These are phyloP conservation scores for Diarsia brunnea DNA, from an alignment of 2,888 invertebrate species.

Conservation along the genomic window DNA sequence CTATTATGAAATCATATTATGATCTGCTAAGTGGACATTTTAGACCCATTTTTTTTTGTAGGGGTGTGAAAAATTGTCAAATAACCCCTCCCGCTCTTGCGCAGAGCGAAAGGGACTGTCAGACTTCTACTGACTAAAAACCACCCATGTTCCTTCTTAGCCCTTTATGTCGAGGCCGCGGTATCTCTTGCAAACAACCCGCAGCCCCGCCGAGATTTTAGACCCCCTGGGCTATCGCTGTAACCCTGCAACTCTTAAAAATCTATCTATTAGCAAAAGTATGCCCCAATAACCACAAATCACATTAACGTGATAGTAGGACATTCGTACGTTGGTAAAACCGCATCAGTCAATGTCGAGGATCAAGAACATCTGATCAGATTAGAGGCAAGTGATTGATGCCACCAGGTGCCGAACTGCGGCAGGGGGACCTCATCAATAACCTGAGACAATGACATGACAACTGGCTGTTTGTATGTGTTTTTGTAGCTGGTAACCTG, in stretches of 20 bases:
- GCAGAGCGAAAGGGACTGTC: too few species aligned
- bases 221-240: too few species aligned
- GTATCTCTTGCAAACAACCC: too few species aligned
- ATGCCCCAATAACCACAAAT: constrained; percentile 48
- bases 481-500: constrained; percentile 33
- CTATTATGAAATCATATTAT: too few species aligned
- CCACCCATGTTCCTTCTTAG: too few species aligned
- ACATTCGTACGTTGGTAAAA: constrained; percentile 54
- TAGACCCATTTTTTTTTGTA: too few species aligned
- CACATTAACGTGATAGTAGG: constrained; percentile 63
- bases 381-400: constrained; percentile 73
- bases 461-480: constrained; percentile 24
- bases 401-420: constrained; percentile 64
- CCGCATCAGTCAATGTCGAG: constrained; percentile 74
- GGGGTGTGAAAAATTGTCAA: too few species aligned
- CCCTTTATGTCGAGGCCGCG: too few species aligned
- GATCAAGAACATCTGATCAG: constrained; percentile 67
- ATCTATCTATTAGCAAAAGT: not conserved
- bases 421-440: constrained; percentile 48
- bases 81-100: too few species aligned
- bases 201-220: too few species aligned
- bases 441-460: constrained; percentile 48
- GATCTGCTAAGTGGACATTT: too few species aligned
- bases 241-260: not conserved
- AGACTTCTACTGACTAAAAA: too few species aligned